Percentiles rank a stretch among this genome's conserved stretches.
These are phyloP conservation scores for Leptinotarsa rubiginosa DNA, from an alignment of 2,888 invertebrate species.

Conservation along the genomic window DNA sequence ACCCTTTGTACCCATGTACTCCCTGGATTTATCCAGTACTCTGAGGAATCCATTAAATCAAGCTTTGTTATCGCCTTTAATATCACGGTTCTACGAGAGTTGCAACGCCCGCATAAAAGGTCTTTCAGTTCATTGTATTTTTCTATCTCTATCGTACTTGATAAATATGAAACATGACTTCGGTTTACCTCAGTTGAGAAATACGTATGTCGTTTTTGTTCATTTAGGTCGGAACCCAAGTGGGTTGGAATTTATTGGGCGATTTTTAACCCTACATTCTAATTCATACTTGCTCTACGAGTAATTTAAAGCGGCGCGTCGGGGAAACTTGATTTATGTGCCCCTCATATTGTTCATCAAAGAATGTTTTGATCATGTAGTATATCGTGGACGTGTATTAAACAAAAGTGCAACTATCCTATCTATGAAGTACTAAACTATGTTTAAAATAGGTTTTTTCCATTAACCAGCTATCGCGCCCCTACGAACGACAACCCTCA, in stretches of 20 bases:
- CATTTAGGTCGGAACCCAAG: not conserved
- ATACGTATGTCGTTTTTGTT: not conserved
- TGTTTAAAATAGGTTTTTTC: too few relatives aligned
- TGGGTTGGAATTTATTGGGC: not conserved
- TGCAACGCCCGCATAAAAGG: not conserved
- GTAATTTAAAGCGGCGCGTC: too few relatives aligned
- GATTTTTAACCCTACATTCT: not conserved
- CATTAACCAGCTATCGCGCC: too few relatives aligned
- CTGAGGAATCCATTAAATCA: constrained; percentile 8
- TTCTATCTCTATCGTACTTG: not conserved
- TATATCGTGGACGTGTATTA: too few relatives aligned
- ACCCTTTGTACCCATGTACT: constrained; percentile 1
- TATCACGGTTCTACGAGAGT: constrained; percentile 3
- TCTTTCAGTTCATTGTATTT: not conserved
- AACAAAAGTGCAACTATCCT: too few relatives aligned
- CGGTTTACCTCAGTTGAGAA: not conserved
- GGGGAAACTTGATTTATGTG: too few relatives aligned
- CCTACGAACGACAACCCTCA: too few relatives aligned
- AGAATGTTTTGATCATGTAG: too few relatives aligned
- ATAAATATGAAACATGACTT: constrained; percentile 1
- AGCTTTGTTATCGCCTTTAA: constrained; percentile 6
- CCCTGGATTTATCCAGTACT: constrained; percentile 2
- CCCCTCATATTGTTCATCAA: too few relatives aligned
- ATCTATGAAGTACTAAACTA: too few relatives aligned
- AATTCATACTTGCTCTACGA: too few relatives aligned